Evolutionary conservation across 1,140 invertebrate species (phyloP).

Genomic region (Akabosia matsudoensis): DNA sequence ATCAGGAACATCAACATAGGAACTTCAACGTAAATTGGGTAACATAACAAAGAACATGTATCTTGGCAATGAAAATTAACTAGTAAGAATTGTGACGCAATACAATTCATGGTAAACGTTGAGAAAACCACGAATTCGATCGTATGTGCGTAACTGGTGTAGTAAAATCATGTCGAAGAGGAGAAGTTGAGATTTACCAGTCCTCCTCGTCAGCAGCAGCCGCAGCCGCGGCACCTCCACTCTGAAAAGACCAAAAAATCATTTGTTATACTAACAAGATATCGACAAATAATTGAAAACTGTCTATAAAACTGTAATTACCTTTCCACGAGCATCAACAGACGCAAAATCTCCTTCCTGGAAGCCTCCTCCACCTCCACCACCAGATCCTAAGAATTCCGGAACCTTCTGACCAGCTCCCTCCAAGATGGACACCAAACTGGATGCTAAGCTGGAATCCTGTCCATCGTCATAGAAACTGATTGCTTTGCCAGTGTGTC

Average conservation of each 20-base stretch:
- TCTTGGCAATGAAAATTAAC: too few relatives aligned
- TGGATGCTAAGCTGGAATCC: conserved; percentile 61
- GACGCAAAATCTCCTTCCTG: neutral
- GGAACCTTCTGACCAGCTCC: conserved; percentile 51
- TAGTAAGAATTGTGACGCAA: too few relatives aligned
- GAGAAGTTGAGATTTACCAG: neutral
- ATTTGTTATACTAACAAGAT: too few relatives aligned
- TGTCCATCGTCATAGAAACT: conserved; percentile 73
- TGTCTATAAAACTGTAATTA: too few relatives aligned
- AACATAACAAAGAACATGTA: too few relatives aligned
- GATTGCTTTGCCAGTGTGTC: conserved; percentile 82
- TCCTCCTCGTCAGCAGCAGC: neutral
- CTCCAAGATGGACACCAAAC: conserved; percentile 69
- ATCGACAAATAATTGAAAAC: too few relatives aligned
- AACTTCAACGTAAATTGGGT: too few relatives aligned
- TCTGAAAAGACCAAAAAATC: too few relatives aligned
- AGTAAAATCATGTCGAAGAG: neutral
- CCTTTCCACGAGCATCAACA: neutral
- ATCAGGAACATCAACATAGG: neutral
- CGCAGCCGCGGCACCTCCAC: neutral
- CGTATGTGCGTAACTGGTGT: too few relatives aligned
- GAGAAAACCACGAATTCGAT: too few relatives aligned
- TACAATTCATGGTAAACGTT: too few relatives aligned
- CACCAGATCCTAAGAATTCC: conserved; percentile 50
- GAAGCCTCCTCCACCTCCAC: conserved; percentile 27